A percentile compares a stretch with the other conserved stretches of the same genome.
Conservation (phyloP, 2,797 vertebrate species). For the Miichthys miiuy region DNA sequence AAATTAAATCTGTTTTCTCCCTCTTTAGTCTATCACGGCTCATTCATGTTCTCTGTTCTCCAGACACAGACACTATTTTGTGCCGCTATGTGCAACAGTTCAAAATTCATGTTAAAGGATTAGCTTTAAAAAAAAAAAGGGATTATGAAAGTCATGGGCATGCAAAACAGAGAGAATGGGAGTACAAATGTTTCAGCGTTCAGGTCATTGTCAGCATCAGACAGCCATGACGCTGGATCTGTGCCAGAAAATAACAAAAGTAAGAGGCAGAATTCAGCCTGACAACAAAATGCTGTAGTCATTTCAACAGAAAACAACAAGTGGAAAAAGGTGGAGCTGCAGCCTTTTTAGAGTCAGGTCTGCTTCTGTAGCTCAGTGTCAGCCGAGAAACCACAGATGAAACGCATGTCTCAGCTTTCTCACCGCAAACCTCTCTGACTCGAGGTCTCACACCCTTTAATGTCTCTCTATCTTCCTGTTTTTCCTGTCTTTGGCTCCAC, state of each 20-base stretch:
- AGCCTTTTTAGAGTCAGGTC: neutral
- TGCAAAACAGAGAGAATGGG: neutral
- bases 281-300: neutral
- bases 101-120: conserved; percentile 1
- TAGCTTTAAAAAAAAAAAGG: neutral
- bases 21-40: neutral
- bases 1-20: conserved; percentile 3
- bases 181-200: conserved; percentile 1
- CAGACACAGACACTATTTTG: neutral
- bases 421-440: conserved; percentile 55
- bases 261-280: neutral
- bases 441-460: conserved; percentile 74
- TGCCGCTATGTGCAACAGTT: neutral
- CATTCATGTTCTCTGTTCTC: conserved; percentile 19
- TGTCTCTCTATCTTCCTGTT: conserved; percentile 82
- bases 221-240: conserved; percentile 10
- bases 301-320: neutral
- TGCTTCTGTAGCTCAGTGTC: neutral
- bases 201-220: conserved; percentile 1
- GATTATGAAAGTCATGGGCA: neutral
- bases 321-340: neutral
- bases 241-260: neutral
- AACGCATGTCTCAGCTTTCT: conserved; percentile 46
- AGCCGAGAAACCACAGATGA: neutral
- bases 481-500: conserved; percentile 84